Evolutionary conservation across 2,113 vertebrate species (phyloP), one percentile per base, ranked within the genome.

Genomic region (Uria aalge): DNA sequence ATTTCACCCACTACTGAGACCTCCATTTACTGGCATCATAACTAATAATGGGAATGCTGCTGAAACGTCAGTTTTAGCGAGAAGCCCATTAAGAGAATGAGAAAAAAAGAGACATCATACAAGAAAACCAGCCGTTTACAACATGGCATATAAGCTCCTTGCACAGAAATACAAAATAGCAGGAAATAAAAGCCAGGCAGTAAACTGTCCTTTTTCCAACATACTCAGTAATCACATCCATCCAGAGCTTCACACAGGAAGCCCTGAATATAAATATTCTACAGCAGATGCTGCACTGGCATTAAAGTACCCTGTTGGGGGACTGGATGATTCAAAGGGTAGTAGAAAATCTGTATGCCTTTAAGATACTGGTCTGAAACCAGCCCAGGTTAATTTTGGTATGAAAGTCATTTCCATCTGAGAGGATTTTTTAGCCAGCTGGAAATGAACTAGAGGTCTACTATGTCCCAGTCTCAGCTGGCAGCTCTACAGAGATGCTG

Each of bases 41-140:
- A 97, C 97, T 97, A 97, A 98, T 97, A 97, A 97, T 86, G 92
- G 84, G 80, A 97, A 97, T 95, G 96, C 91, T 98, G 95, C 93
- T 92, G 96, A 97, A 97, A 97, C 20, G 73, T 97, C 96, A 96
- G 92, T 96, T 97, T 96, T 96, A 93, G 92, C 8, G n/a, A 96
- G 95, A 90, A 95, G 89, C 78, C 93, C 84, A 96, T 97, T 97
- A 97, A 79, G 62, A 96, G 93, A 96, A 94, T 73, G 95, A 94
- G 92, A 3, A 71, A 86, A 96, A 95, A 85, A 92, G 90, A 98
- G 92, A 96, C 84, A 96, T 97, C 95, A 92, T 73, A 96, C 88
- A 95, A 96, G 94, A 96, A 96, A 97, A 95, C 86, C 92, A 97
- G 96, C 86, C 95, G 22, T 96, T 97, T 97, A 96, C 92, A 97